Evolutionary conservation across 2,797 vertebrate genomes (phyloP).

Genomic region (Enteromius fasciolatus): DNA sequence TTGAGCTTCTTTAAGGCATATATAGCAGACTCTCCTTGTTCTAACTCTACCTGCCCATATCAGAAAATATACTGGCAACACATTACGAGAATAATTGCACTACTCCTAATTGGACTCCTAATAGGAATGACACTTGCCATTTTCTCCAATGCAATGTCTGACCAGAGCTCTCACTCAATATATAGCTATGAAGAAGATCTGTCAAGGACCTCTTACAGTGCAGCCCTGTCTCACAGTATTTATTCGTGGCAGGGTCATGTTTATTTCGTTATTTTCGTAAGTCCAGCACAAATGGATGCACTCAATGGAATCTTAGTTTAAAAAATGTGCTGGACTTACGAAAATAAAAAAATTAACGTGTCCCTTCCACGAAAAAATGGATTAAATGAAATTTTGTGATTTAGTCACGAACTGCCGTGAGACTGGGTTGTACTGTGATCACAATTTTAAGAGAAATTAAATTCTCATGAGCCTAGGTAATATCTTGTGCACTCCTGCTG

Average conservation of each 20-base stretch:
- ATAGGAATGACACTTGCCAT: neutral
- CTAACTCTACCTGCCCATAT: constrained; percentile 65
- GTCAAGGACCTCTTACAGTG: neutral
- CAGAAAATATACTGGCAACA: neutral
- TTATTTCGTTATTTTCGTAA: no score
- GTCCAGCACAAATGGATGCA: no score
- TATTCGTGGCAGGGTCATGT: no score
- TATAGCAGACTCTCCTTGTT: constrained; percentile 60
- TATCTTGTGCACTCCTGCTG: neutral
- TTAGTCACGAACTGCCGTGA: no score
- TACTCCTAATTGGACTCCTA: neutral
- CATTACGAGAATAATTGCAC: neutral
- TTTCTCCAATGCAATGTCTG: neutral
- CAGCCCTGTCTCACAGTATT: no score
- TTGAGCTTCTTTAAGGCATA: neutral
- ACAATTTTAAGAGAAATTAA: neutral
- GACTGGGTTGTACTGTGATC: neutral
- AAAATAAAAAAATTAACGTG: no score
- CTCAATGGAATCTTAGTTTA: no score
- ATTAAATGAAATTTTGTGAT: no score
- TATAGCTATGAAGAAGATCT: neutral
- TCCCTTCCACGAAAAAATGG: no score
- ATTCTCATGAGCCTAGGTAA: neutral
- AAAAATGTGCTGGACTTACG: no score
- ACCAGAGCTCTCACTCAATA: neutral